Evolutionary conservation across 53 echinoderm and acorn worm genomes (phyloP), one percentile per base, ranked within the genome.

Genomic region (Henricia sp.): DNA sequence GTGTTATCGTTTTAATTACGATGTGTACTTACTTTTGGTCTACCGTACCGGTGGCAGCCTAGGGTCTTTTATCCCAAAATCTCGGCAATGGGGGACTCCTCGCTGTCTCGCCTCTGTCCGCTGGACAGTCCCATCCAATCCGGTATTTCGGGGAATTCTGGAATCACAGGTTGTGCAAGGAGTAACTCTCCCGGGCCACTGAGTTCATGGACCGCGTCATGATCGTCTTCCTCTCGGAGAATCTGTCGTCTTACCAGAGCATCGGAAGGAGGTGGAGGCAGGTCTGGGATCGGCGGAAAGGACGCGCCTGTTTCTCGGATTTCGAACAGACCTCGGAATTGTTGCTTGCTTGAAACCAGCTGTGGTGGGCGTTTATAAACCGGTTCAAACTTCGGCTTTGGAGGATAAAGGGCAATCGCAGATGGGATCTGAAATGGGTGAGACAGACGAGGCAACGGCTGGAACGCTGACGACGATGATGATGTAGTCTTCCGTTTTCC

Each of bases 211-310:
- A 4, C 27, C 0, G 35, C 66, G 6, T 20, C 66, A 16, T 48
- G 9, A 13, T 37, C 35, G 19, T 9, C 27, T 0, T 65, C 66
- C 2, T 20, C 66, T 10, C 14, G 36, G 17, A 20, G 2, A 35
- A n/a, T 5, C 66, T 16, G 37, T 10, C 66, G 5, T 17, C 37
- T 17, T 35, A 36, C 27, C 66, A 9, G 16, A 17, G 66, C 3
- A 4, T 20, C 6, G 25, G 36, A 35, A 11, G 36, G 66, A 2
- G 66, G 66, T 37, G 66, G 66, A 2, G 66, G 66, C 3, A 65
- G 66, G 66, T 65, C 66, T 13, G 66, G 66, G 66, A 65, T 65
- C 0, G 66, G 66, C 6, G 66, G 66, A 19, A 65, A 65, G 37
- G 17, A 37, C 2, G 1, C 35, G 17, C 13, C n/a, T n/a, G 12